A percentile compares a stretch with the other conserved stretches of the same genome.
Evolutionary conservation across 2,113 vertebrate species (phyloP).

Genomic region (Caloenas nicobarica): DNA sequence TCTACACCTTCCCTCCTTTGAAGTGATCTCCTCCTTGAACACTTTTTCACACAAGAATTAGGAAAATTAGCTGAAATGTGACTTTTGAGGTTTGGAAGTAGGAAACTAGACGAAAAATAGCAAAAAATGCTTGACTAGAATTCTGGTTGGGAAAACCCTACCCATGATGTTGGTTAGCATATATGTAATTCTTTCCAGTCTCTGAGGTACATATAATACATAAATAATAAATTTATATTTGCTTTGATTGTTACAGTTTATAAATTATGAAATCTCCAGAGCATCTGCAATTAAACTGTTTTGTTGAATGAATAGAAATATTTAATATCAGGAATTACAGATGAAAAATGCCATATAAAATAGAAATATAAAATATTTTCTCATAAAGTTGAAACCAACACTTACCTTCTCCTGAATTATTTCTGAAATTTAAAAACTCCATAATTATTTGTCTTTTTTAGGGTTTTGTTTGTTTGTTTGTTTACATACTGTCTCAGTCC

Average conservation of each 20-base stretch:
- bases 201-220: accelerated
- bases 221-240: neutral
- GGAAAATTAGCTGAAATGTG: neutral
- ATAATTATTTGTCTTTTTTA: neutral
- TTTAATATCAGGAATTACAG: neutral
- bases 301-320: neutral
- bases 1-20: neutral
- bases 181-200: neutral
- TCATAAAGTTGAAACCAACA: neutral
- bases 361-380: neutral
- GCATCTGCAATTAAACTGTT: neutral
- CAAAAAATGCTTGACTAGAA: neutral
- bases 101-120: neutral
- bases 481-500: neutral
- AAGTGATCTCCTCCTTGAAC: neutral
- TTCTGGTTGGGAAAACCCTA: neutral
- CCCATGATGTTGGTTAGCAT: accelerated
- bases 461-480: neutral
- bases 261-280: neutral
- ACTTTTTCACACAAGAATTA: neutral
- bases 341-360: neutral
- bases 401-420: neutral
- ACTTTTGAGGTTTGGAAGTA: neutral
- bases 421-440: neutral
- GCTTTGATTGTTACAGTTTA: neutral